Evolutionary conservation across 2,797 vertebrate genomes (phyloP).

Genomic region (Crotalus adamanteus): DNA sequence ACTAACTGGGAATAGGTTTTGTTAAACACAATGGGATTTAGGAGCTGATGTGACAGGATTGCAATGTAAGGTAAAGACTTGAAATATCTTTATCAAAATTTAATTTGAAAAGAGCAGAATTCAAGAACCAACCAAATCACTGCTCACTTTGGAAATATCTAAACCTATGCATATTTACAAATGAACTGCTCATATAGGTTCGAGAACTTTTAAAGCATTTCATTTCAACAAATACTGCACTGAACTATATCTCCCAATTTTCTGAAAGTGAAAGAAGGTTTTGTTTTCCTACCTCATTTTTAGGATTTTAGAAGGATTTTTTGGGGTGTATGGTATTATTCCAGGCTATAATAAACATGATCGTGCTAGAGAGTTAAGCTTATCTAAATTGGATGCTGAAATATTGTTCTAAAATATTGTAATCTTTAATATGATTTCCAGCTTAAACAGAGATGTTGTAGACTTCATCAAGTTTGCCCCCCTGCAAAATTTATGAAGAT

Average conservation of each 20-base stretch:
- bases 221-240: not conserved
- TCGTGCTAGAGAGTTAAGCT: not conserved
- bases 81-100: not conserved
- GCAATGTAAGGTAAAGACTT: not conserved
- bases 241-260: not conserved
- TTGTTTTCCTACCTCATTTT: not conserved
- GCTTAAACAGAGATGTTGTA: not conserved
- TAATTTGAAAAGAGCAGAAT: not conserved
- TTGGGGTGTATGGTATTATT: not conserved
- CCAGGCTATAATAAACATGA: not conserved
- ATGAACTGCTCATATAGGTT: not conserved
- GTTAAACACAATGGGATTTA: not conserved
- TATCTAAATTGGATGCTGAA: not conserved
- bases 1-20: not conserved
- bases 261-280: not conserved
- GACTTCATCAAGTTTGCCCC: not conserved
- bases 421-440: not conserved
- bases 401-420: not conserved
- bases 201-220: not conserved
- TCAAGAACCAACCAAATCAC: not conserved
- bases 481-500: not conserved
- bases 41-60: not conserved
- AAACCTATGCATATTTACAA: not conserved
- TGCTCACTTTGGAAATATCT: not conserved
- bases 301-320: not conserved